Conservation (phyloP, 2,888 invertebrate genomes). For the Lamproptera curius region DNA sequence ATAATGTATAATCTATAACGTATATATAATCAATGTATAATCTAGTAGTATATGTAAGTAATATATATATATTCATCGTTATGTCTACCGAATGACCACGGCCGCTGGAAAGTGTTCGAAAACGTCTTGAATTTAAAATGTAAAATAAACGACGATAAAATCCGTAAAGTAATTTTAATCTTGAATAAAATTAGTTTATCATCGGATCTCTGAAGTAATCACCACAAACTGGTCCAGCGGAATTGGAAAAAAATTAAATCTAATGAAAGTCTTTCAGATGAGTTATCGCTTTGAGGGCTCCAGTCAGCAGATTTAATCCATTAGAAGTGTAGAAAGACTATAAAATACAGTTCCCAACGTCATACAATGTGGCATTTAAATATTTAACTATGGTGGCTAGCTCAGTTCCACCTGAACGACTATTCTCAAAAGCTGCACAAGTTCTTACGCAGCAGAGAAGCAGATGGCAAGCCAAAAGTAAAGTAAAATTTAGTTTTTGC, state of each 20-base stretch:
- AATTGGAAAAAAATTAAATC: conserved; percentile 30
- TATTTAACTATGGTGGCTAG: conserved; percentile 23
- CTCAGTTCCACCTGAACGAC: conserved; percentile 25
- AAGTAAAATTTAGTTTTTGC: conserved; percentile 24
- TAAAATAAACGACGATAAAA: conserved; percentile 16
- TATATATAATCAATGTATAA: too few relatives aligned
- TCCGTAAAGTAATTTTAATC: conserved; percentile 24
- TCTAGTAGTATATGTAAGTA: too few relatives aligned
- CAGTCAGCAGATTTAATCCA: conserved; percentile 9
- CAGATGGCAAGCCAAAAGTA: conserved; percentile 24
- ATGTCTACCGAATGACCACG: conserved; percentile 22
- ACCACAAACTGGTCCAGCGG: conserved; percentile 31
- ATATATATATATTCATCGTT: too few relatives aligned
- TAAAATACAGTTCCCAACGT: conserved; percentile 23
- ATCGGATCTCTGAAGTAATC: conserved; percentile 31
- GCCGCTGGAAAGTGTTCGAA: too few relatives aligned
- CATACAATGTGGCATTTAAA: conserved; percentile 20
- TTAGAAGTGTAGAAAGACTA: conserved; percentile 16
- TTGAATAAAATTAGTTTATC: conserved; percentile 16
- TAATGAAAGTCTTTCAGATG: too few relatives aligned
- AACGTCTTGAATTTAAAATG: too few relatives aligned
- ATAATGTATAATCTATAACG: too few relatives aligned
- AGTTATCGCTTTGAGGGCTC: conserved; percentile 1
- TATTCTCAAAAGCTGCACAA: conserved; percentile 30
- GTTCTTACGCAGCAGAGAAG: conserved; percentile 26